Base-by-base conservation (phyloP, 2,888 invertebrate genomes). In the Apamea anceps region DNA sequence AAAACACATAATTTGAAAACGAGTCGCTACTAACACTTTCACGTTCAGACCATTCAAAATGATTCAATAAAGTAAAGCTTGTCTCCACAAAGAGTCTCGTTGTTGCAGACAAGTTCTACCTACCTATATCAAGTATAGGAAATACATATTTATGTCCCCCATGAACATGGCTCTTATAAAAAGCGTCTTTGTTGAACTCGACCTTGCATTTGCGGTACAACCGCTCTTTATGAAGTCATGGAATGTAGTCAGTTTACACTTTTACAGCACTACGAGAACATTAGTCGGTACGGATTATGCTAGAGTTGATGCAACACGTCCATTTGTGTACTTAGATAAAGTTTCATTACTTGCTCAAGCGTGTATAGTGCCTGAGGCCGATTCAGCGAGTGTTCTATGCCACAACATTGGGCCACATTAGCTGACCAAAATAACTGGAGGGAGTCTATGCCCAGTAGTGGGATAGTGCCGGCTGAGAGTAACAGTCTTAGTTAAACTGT, bases 111-210 rank as follows among this genome's bases (percentile, higher is more conserved):
- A 45, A 62, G 76, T 81, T 21, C 60, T 72, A 63, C 45, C 25
- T 79, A 73, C 37, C n/a, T 68, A 81, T 67, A 68, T 37, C 42
- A 71, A 74, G 68, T 76, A 65, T 72, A 75, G 70, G 68, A 75
- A 76, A 84, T 79, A 78, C 37, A 80, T 72, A 81, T 76, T 67
- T 63, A 87, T 72, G 70, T 82, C n/a, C 65, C 54, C 81, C 86
- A 84, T 88, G 79, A 77, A 72, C 74, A 77, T 78, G 63, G 68
- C 60, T 81, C 72, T 62, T 75, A 89, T 85, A 80, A 88, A 86
- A 83, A 83, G 79, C 81, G 70, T 85, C 84, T 80, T 88, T 90
- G 90, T 89, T 83, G 79, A 80, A 77, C 79, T 86, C 85, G 89
- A 82, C 90, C 89, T 90, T 89, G 90, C 66, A 63, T 74, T 71